A percentile compares a stretch with the other conserved stretches of the same genome.
Evolutionary conservation across 2,888 invertebrate species (phyloP).

Genomic region (Dioctria rufipes): DNA sequence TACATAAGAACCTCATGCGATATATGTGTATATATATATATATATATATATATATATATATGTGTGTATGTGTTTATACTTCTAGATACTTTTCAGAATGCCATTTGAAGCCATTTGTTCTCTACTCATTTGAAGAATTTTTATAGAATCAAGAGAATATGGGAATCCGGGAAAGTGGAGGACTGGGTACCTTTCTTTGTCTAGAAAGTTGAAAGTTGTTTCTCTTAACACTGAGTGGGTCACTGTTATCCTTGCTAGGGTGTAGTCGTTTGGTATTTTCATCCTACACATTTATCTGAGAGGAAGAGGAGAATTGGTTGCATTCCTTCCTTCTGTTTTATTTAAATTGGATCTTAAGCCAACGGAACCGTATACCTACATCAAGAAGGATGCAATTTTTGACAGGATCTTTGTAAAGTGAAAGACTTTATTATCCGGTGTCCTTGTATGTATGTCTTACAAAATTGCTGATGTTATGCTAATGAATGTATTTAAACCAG

Average conservation of each 20-base stretch:
- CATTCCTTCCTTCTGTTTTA: no score
- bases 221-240: neutral
- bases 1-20: no score
- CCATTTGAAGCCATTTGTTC: conserved; percentile 18
- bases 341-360: no score
- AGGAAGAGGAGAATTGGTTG: no score
- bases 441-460: no score
- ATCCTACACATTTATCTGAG: no score
- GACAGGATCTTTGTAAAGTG: neutral
- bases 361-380: no score
- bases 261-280: no score
- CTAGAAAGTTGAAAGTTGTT: neutral
- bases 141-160: conserved; percentile 1
- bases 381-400: no score
- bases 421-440: conserved; percentile 1
- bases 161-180: neutral
- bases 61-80: neutral
- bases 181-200: neutral
- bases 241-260: neutral
- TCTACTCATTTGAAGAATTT: conserved; percentile 3
- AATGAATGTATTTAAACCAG: no score
- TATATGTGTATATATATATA: neutral
- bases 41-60: neutral
- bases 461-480: no score
- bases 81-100: neutral